Conservation (phyloP, 1,140 invertebrate species). For the Drosophila pseudoobscura region DNA sequence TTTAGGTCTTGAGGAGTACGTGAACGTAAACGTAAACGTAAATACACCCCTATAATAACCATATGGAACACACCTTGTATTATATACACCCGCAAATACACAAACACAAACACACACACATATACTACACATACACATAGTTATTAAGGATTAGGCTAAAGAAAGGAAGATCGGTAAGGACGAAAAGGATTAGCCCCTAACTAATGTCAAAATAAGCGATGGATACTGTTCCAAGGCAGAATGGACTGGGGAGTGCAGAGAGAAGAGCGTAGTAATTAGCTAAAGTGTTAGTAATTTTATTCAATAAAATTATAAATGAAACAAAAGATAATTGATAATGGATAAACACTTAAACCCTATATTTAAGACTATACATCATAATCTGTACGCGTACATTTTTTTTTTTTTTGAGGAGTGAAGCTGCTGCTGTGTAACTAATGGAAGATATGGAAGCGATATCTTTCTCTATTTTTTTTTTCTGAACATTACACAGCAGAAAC, state of each 20-base stretch:
- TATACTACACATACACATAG: slow-evolving; percentile 39
- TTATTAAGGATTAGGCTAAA: slow-evolving; percentile 60
- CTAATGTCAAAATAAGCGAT: slow-evolving; percentile 53
- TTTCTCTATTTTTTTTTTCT: neutral
- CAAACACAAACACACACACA: slow-evolving; percentile 15
- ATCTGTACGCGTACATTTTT: slow-evolving; percentile 45
- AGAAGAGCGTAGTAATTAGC: slow-evolving; percentile 71
- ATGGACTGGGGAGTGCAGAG: slow-evolving; percentile 16
- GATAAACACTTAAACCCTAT: slow-evolving; percentile 51
- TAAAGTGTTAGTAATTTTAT: slow-evolving; percentile 82
- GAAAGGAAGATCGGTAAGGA: slow-evolving; percentile 46
- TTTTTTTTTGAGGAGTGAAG: slow-evolving; percentile 24
- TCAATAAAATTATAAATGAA: slow-evolving; percentile 75
- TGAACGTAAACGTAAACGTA: slow-evolving; percentile 51
- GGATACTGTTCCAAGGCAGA: slow-evolving; percentile 14
- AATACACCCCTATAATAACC: slow-evolving; percentile 55
- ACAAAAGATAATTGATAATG: slow-evolving; percentile 34
- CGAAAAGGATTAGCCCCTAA: slow-evolving; percentile 60
- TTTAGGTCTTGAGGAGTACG: slow-evolving; percentile 63
- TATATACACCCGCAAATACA: slow-evolving; percentile 54
- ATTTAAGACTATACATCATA: slow-evolving; percentile 46
- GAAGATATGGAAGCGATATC: neutral
- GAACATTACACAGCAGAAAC: slow-evolving; percentile 31
- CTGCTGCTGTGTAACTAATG: slow-evolving; percentile 50
- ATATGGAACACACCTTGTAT: slow-evolving; percentile 63